These are phyloP conservation scores for Scolopax bukidnonensis DNA, from an alignment of 2,797 vertebrate genomes.

Conservation along the genomic window DNA sequence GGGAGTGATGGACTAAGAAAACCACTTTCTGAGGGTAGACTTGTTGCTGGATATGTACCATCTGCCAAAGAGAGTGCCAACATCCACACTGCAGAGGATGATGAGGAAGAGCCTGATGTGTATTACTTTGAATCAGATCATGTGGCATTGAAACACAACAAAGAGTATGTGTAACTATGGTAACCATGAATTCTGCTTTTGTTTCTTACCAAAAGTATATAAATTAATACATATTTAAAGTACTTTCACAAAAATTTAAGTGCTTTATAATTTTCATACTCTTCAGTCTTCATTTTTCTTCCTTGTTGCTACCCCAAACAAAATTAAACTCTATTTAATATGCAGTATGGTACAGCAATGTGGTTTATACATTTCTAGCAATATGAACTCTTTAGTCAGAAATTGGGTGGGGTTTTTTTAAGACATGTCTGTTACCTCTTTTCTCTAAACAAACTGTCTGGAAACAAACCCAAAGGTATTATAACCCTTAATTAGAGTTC, in stretches of 20 bases:
- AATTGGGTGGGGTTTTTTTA: background rate
- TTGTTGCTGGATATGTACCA: conserved; percentile 75
- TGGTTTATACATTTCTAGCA: conserved; percentile 46
- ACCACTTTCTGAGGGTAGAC: conserved; percentile 74
- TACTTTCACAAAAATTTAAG: conserved; percentile 21
- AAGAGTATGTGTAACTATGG: conserved; percentile 97
- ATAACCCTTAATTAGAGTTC: background rate
- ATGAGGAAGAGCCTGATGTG: conserved; percentile 97
- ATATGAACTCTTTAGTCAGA: conserved; percentile 11
- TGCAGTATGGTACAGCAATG: conserved; percentile 59
- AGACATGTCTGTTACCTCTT: background rate
- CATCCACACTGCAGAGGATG: conserved; percentile 85
- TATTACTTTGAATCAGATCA: conserved; percentile 99
- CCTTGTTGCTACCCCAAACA: conserved; percentile 9
- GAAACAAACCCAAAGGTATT: background rate
- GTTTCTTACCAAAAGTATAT: conserved; percentile 68
- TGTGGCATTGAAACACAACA: conserved; percentile 99
- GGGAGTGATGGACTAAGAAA: conserved; percentile 77
- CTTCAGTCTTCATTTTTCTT: conserved; percentile 27
- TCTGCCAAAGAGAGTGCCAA: conserved; percentile 86
- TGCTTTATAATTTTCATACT: conserved; percentile 30
- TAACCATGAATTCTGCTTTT: conserved; percentile 85
- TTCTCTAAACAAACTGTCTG: conserved; percentile 14
- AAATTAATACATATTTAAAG: background rate
- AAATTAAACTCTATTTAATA: conserved; percentile 59